Conservation (phyloP, 2,888 invertebrate species). For the Dicroscelio sp. region DNA sequence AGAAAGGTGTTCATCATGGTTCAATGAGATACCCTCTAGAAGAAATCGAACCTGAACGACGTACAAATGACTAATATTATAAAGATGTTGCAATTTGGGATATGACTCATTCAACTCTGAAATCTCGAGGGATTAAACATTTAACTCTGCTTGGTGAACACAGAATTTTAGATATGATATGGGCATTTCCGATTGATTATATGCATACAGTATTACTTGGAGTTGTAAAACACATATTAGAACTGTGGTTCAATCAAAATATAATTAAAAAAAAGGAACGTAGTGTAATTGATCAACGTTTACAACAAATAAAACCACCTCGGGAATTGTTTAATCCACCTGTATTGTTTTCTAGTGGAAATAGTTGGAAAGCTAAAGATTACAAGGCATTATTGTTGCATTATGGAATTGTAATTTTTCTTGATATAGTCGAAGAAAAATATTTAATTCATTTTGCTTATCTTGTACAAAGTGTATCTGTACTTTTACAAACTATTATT, state of each 20-base stretch:
- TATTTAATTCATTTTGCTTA: slow-evolving; percentile 25
- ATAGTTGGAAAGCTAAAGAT: slow-evolving; percentile 46
- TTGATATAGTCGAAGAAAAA: slow-evolving; percentile 8
- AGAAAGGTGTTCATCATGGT: not conserved
- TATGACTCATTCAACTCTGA: not conserved
- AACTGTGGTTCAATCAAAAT: not conserved
- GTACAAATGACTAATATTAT: slow-evolving; percentile 9
- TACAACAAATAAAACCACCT: slow-evolving; percentile 20
- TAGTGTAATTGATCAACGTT: not conserved
- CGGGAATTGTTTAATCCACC: slow-evolving; percentile 27
- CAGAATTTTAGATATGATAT: slow-evolving; percentile 6
- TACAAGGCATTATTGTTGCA: slow-evolving; percentile 34
- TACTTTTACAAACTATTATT: not conserved
- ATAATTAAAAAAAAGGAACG: not conserved
- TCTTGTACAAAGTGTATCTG: slow-evolving; percentile 1
- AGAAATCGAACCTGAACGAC: not conserved
- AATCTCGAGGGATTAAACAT: not conserved
- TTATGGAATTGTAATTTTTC: slow-evolving; percentile 4
- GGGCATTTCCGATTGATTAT: slow-evolving; percentile 22
- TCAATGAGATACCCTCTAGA: slow-evolving; percentile 36
- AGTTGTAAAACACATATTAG: not conserved
- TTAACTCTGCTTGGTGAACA: not conserved
- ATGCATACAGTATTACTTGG: slow-evolving; percentile 20
- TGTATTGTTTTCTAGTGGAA: slow-evolving; percentile 10
- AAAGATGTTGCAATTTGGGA: slow-evolving; percentile 7